These are phyloP conservation scores for Aurelia sp. DNA, from an alignment of 30 jellyfish, hydroid and myxozoan genomes.

Conservation along the genomic window DNA sequence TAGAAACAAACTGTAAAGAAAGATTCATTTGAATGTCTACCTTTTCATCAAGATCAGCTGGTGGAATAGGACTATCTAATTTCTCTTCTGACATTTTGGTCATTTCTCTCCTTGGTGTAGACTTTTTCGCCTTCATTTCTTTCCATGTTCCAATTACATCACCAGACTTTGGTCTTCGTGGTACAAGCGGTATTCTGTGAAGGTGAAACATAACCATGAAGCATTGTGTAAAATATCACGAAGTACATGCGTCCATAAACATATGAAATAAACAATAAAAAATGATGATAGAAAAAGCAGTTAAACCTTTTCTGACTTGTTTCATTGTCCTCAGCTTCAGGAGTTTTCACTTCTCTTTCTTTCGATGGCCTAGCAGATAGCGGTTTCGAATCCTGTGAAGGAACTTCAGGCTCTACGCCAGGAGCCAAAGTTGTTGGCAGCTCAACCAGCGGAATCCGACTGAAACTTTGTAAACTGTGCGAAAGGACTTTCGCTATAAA, in stretches of 20 bases:
- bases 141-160: conserved; percentile 66
- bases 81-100: conserved; percentile 71
- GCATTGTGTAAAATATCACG: too few relatives aligned
- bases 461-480: conserved; percentile 51
- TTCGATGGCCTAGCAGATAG: conserved; percentile 71
- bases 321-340: conserved; percentile 76
- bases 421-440: conserved; percentile 73
- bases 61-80: conserved; percentile 82
- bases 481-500: conserved; percentile 68
- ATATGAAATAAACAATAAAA: background rate
- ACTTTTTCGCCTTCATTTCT: conserved; percentile 56
- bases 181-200: conserved; percentile 79
- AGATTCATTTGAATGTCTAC: conserved; percentile 2
- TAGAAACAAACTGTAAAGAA: background rate
- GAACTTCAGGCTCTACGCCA: conserved; percentile 50
- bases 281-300: background rate
- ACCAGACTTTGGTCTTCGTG: conserved; percentile 82
- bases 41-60: conserved; percentile 84
- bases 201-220: too few relatives aligned
- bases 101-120: conserved; percentile 87
- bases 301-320: conserved; percentile 62
- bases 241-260: too few relatives aligned
- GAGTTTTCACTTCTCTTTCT: conserved; percentile 72
- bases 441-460: conserved; percentile 84
- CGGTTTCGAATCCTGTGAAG: conserved; percentile 64